Evolutionary conservation across 2,113 vertebrate genomes (phyloP).

Genomic region (Trogon melanurus): DNA sequence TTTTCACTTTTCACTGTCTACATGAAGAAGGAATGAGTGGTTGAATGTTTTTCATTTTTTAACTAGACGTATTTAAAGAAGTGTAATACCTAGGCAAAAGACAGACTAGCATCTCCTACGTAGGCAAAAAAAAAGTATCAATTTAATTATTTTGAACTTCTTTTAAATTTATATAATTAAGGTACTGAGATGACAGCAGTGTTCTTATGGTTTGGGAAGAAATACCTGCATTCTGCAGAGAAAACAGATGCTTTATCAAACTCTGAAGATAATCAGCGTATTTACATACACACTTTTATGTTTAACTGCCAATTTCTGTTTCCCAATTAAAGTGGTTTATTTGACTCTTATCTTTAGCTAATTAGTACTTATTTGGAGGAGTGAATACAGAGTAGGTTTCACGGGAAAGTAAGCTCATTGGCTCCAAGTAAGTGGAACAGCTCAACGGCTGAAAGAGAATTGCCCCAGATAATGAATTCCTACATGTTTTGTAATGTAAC

Average conservation of each 20-base stretch:
- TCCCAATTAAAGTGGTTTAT: slow-evolving; percentile 67
- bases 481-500: slow-evolving; percentile 21
- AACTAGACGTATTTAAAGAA: neutral
- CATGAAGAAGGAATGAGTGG: neutral
- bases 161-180: slow-evolving; percentile 39
- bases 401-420: slow-evolving; percentile 39
- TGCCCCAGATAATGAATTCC: slow-evolving; percentile 54
- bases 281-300: slow-evolving; percentile 66
- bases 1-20: neutral
- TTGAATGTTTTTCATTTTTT: neutral
- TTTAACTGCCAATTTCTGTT: slow-evolving; percentile 68
- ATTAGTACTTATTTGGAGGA: slow-evolving; percentile 63
- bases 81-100: neutral
- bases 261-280: slow-evolving; percentile 60
- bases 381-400: slow-evolving; percentile 38
- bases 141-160: neutral
- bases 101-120: neutral
- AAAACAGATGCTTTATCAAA: slow-evolving; percentile 70
- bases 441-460: slow-evolving; percentile 20
- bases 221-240: slow-evolving; percentile 48
- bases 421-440: slow-evolving; percentile 24
- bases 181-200: neutral
- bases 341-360: slow-evolving; percentile 67
- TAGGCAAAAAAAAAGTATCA: neutral
- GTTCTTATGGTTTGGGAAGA: slow-evolving; percentile 29